A percentile compares a stretch with the other conserved stretches of the same genome.
These are phyloP conservation scores for Pseudomugil tenellus DNA, from an alignment of 2,797 vertebrate species.

Conservation along the genomic window DNA sequence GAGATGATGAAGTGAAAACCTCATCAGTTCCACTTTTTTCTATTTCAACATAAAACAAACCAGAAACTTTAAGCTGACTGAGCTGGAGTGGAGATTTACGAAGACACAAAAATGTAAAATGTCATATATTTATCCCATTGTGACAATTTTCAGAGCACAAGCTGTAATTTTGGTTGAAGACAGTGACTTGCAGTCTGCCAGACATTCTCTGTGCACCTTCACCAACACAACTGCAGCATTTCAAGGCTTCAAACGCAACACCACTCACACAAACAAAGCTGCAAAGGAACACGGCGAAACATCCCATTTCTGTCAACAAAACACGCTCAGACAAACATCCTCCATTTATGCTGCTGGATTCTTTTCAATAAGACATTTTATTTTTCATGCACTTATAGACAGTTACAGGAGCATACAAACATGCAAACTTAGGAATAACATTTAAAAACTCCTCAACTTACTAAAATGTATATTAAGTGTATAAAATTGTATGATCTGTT, in stretches of 20 bases:
- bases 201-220: slow-evolving; percentile 25
- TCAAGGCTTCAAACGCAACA: slow-evolving; percentile 20
- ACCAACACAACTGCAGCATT: slow-evolving; percentile 26
- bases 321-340: background rate
- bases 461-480: background rate
- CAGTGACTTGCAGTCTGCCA: slow-evolving; percentile 29
- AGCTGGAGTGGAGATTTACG: background rate
- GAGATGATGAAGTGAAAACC: background rate
- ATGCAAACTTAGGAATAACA: background rate
- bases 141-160: slow-evolving; percentile 28
- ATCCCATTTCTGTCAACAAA: slow-evolving; percentile 8
- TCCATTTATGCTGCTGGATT: background rate
- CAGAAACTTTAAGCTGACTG: background rate
- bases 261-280: slow-evolving; percentile 37
- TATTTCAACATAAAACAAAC: background rate
- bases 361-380: slow-evolving; percentile 12
- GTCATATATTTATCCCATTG: slow-evolving; percentile 2
- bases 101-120: background rate
- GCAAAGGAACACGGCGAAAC: slow-evolving; percentile 48
- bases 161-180: slow-evolving; percentile 54
- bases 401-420: background rate
- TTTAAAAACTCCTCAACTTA: background rate
- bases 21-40: too few relatives aligned
- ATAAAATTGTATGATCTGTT: background rate
- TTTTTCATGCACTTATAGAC: background rate